phyloP scores from a whole-genome alignment of 2,888 invertebrate species.

The Phortica okadai region DNA sequence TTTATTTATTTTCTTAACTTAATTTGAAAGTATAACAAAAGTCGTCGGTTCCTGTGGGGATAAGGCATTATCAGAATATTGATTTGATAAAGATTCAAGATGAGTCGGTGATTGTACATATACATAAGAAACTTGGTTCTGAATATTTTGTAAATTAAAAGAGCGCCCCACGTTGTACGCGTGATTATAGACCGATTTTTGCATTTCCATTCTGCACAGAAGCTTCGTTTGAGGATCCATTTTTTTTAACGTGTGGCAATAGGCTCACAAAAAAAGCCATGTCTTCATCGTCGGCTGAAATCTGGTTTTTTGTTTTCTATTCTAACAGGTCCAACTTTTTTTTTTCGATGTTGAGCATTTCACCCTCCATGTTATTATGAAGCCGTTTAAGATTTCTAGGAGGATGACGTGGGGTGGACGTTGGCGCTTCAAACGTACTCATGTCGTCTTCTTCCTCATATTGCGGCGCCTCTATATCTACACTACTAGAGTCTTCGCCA shows the following conservation, averaged over 20 bases:
- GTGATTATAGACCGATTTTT: too few relatives aligned
- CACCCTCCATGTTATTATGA: conserved; percentile 22
- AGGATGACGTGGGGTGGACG: conserved; percentile 26
- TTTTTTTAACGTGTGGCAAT: conserved; percentile 31
- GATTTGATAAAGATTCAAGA: too few relatives aligned
- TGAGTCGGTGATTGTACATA: too few relatives aligned
- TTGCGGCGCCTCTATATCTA: neutral
- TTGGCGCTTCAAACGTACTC: conserved; percentile 34
- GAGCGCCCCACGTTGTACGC: too few relatives aligned
- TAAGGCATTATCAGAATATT: too few relatives aligned
- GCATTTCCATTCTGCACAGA: too few relatives aligned
- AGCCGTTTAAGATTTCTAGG: conserved; percentile 24
- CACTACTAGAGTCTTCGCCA: neutral
- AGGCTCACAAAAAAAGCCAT: conserved; percentile 36
- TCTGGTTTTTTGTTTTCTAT: conserved; percentile 32
- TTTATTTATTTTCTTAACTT: too few relatives aligned
- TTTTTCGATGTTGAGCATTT: conserved; percentile 37
- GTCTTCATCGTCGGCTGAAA: too few relatives aligned
- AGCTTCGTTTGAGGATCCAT: conserved; percentile 16
- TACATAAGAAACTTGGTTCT: too few relatives aligned
- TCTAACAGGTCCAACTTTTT: conserved; percentile 33
- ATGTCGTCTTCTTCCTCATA: conserved; percentile 26
- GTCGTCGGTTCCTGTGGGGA: neutral
- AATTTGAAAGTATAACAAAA: neutral
- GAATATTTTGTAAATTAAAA: too few relatives aligned